A percentile compares a stretch with the other conserved stretches of the same genome.
Conservation (phyloP, 2,113 vertebrate genomes). For the Austrofundulus limnaeus region DNA sequence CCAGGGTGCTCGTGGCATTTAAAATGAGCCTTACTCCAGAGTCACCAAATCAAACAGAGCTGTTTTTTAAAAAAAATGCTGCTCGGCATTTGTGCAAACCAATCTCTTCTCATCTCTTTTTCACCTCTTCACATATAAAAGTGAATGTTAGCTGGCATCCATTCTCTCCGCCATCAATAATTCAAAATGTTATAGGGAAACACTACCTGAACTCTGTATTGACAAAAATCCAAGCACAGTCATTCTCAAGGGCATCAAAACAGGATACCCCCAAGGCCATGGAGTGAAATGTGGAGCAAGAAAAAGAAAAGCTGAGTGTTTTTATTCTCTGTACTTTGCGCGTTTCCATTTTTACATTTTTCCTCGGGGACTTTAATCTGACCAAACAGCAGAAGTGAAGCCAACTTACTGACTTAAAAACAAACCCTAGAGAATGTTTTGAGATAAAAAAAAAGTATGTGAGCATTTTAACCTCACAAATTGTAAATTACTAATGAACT, state of each 20-base stretch:
- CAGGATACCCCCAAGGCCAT: slow-evolving; percentile 62
- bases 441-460: slow-evolving; percentile 16
- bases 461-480: slow-evolving; percentile 9
- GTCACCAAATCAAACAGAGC: slow-evolving; percentile 50
- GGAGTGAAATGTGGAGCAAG: slow-evolving; percentile 28
- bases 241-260: slow-evolving; percentile 74
- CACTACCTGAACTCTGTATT: slow-evolving; percentile 75
- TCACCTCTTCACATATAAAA: slow-evolving; percentile 56
- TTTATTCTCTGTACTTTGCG: slow-evolving; percentile 47
- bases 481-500: neutral
- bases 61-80: slow-evolving; percentile 61
- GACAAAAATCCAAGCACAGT: slow-evolving; percentile 77
- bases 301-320: slow-evolving; percentile 27
- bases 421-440: slow-evolving; percentile 17
- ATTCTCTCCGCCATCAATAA: slow-evolving; percentile 73
- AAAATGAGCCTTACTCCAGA: slow-evolving; percentile 23
- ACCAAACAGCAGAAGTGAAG: slow-evolving; percentile 36
- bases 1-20: slow-evolving; percentile 21
- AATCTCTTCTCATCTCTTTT: slow-evolving; percentile 25
- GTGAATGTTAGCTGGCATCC: slow-evolving; percentile 62
- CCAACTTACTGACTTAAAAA: slow-evolving; percentile 16
- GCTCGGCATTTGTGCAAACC: slow-evolving; percentile 20
- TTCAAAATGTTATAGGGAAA: slow-evolving; percentile 77
- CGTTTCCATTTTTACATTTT: slow-evolving; percentile 63
- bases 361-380: slow-evolving; percentile 48